Percentiles rank a stretch among this genome's conserved stretches.
Conservation (phyloP, 2,113 vertebrate species). For the Albula glossodonta region DNA sequence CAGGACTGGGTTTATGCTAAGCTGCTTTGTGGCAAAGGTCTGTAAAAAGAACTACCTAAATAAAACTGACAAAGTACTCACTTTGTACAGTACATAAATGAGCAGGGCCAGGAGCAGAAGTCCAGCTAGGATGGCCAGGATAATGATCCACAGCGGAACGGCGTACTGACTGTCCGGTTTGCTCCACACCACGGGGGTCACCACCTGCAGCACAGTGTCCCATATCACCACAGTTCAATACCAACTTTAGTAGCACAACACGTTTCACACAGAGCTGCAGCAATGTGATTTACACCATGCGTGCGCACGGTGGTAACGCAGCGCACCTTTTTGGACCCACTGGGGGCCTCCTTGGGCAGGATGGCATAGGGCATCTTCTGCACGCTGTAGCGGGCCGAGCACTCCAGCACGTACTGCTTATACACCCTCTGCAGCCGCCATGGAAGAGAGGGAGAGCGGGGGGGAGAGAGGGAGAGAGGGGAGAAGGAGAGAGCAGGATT, state of each 20-base stretch:
- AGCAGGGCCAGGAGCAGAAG: slow-evolving; percentile 85
- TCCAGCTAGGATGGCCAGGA: slow-evolving; percentile 85
- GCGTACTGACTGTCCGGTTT: slow-evolving; percentile 79
- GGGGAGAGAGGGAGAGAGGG: neutral
- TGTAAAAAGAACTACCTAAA: no score
- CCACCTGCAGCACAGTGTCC: slow-evolving; percentile 63
- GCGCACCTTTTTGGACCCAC: slow-evolving; percentile 74
- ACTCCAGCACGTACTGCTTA: slow-evolving; percentile 78
- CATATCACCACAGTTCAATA: neutral
- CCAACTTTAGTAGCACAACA: no score
- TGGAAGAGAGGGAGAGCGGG: neutral
- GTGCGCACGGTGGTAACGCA: no score
- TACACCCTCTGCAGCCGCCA: slow-evolving; percentile 65
- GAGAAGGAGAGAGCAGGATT: no score
- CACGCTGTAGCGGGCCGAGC: slow-evolving; percentile 75
- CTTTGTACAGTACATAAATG: slow-evolving; percentile 90
- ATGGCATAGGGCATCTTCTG: slow-evolving; percentile 83
- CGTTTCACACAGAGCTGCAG: neutral
- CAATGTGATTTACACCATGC: no score
- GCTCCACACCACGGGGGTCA: slow-evolving; percentile 81
- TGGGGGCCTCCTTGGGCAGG: slow-evolving; percentile 67
- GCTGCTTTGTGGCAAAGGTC: no score
- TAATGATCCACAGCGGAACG: slow-evolving; percentile 88
- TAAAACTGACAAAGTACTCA: slow-evolving; percentile 50
- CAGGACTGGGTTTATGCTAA: no score